Evolutionary conservation across 2,888 invertebrate species (phyloP).

Genomic region (Drosophila anomelani): DNA sequence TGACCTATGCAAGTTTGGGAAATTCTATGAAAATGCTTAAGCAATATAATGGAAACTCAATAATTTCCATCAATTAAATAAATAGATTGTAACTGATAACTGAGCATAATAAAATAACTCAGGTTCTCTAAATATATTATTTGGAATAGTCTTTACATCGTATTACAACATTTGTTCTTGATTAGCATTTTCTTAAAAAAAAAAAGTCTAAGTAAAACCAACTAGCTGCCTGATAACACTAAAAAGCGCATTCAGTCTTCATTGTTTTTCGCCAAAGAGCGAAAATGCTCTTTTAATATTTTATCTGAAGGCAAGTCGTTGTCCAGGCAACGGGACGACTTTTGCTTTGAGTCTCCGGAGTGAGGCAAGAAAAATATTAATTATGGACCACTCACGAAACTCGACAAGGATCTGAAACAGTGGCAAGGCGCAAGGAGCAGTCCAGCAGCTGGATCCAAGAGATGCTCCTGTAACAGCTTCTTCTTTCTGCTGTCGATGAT

Average conservation of each 20-base stretch:
- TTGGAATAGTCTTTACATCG: neutral
- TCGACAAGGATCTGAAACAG: slow-evolving; percentile 14
- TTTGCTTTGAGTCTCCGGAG: slow-evolving; percentile 29
- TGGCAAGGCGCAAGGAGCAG: neutral
- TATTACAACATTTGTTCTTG: neutral
- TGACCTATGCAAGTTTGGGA: neutral
- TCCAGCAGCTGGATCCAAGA: neutral
- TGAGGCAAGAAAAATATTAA: slow-evolving; percentile 59
- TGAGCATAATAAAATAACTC: neutral
- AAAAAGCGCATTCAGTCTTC: slow-evolving; percentile 17
- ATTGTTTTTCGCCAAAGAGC: neutral
- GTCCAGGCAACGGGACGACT: slow-evolving; percentile 54
- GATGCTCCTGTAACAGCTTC: slow-evolving; percentile 15
- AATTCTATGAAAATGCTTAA: neutral
- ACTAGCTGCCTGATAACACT: neutral
- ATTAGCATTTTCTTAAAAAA: neutral
- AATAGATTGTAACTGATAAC: no score
- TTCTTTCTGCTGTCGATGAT: slow-evolving; percentile 30
- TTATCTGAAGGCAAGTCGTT: slow-evolving; percentile 46
- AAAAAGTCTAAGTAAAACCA: no score
- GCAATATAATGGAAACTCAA: neutral
- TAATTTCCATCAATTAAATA: neutral
- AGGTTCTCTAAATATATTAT: neutral
- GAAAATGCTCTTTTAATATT: slow-evolving; percentile 29
- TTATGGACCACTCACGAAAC: slow-evolving; percentile 57